Conservation (phyloP, 2,888 invertebrate species). For the Meandrusa payeni region DNA sequence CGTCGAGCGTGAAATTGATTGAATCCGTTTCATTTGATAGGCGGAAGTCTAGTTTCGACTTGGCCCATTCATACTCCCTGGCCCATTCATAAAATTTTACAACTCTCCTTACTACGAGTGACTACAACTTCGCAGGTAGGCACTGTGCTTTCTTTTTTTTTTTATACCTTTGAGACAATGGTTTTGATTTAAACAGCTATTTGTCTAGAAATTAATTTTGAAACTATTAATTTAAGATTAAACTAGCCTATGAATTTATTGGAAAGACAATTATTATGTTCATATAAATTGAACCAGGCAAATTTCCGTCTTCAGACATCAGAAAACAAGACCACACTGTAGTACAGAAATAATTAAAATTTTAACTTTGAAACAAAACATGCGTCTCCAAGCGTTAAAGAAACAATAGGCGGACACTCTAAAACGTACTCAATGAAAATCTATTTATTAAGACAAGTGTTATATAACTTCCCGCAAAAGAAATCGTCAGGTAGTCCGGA, state of each 20-base stretch:
- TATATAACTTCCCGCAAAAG: constrained; percentile 59
- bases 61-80: constrained; percentile 50
- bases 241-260: no score
- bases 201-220: no score
- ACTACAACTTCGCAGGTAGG: constrained; percentile 52
- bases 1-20: constrained; percentile 73
- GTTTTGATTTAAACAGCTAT: no score
- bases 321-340: no score
- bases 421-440: constrained; percentile 52
- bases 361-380: not conserved
- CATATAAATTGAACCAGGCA: no score
- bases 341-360: no score
- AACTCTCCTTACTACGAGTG: constrained; percentile 53
- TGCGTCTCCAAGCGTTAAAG: constrained; percentile 21
- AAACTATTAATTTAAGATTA: no score
- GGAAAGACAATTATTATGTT: no score
- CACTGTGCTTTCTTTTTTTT: constrained; percentile 39
- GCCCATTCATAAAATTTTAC: constrained; percentile 64
- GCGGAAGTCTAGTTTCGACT: constrained; percentile 56
- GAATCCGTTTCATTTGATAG: constrained; percentile 44
- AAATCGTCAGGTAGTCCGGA: constrained; percentile 70
- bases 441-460: constrained; percentile 65
- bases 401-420: constrained; percentile 46
- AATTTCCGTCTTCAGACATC: no score
- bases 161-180: no score